phyloP scores from a whole-genome alignment of 2,888 invertebrate species.

The Dryobota labecula region DNA sequence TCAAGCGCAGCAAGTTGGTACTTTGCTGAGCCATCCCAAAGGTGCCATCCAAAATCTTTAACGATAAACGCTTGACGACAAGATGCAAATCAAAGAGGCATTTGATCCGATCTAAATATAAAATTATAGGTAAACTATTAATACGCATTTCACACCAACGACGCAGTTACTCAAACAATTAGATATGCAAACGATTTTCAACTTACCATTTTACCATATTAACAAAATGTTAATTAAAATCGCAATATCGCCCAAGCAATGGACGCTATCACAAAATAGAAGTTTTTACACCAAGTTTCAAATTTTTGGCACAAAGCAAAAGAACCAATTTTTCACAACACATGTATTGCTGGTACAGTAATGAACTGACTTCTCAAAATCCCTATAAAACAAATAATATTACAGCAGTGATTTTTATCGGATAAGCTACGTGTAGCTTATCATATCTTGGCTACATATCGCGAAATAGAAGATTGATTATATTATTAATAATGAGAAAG shows the following conservation, averaged over 20 bases:
- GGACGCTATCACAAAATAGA: neutral
- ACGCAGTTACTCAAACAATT: neutral
- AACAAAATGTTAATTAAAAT: neutral
- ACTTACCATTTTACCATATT: neutral
- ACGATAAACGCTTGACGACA: too few relatives aligned
- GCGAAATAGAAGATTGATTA: conserved; percentile 10
- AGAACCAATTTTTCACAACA: neutral
- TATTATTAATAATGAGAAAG: conserved; percentile 9
- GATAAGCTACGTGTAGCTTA: conserved; percentile 9
- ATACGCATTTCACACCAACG: neutral
- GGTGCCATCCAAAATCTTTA: too few relatives aligned
- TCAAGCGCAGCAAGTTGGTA: too few relatives aligned
- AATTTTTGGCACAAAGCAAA: neutral
- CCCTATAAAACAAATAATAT: conserved; percentile 13
- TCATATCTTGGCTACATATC: conserved; percentile 23
- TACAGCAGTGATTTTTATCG: conserved; percentile 20
- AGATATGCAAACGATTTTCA: neutral
- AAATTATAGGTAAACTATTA: too few relatives aligned
- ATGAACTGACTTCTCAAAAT: neutral
- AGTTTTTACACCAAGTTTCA: neutral
- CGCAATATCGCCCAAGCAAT: neutral
- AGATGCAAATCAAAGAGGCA: too few relatives aligned
- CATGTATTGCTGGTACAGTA: neutral
- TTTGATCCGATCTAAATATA: too few relatives aligned
- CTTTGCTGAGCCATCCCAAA: too few relatives aligned